phyloP scores from a whole-genome alignment of 2,797 vertebrate species.

The Poecile montanus region DNA sequence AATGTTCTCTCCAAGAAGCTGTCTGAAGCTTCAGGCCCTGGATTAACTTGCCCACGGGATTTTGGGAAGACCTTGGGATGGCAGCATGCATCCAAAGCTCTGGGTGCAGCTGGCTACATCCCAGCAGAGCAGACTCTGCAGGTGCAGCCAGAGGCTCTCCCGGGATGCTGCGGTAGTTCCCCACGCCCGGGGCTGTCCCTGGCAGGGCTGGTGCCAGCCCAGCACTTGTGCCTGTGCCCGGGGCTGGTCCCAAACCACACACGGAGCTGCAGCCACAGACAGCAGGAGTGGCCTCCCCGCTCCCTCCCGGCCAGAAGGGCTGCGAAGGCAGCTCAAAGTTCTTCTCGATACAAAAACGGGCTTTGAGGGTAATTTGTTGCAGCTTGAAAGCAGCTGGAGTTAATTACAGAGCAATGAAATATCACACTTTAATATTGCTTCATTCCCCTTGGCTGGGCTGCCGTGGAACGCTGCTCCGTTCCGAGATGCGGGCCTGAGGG shows the following conservation, averaged over 20 bases:
- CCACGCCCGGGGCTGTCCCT: not conserved
- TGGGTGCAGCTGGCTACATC: not conserved
- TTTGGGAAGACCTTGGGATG: not conserved
- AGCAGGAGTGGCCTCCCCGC: not conserved
- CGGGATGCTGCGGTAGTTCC: not conserved
- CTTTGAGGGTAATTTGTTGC: conserved; percentile 32
- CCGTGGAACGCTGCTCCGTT: not conserved
- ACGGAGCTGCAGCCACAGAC: not conserved
- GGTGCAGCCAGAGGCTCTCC: not conserved
- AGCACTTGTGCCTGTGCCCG: not conserved
- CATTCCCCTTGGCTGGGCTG: not conserved
- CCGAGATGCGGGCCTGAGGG: rapidly evolving
- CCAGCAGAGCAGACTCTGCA: not conserved
- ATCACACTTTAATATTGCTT: not conserved
- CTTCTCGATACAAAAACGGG: not conserved
- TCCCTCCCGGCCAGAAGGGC: not conserved
- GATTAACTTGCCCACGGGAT: not conserved
- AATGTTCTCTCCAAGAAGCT: not conserved
- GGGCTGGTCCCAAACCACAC: conserved; percentile 15
- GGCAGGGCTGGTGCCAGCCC: not conserved
- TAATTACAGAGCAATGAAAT: conserved; percentile 35
- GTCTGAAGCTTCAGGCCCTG: not conserved
- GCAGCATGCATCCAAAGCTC: rapidly evolving
- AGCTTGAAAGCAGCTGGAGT: conserved; percentile 40
- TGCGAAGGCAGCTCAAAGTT: not conserved